A percentile compares a stretch with the other conserved stretches of the same genome.
Evolutionary conservation across 2,797 vertebrate genomes (phyloP).

Genomic region (Melanogrammus aeglefinus): DNA sequence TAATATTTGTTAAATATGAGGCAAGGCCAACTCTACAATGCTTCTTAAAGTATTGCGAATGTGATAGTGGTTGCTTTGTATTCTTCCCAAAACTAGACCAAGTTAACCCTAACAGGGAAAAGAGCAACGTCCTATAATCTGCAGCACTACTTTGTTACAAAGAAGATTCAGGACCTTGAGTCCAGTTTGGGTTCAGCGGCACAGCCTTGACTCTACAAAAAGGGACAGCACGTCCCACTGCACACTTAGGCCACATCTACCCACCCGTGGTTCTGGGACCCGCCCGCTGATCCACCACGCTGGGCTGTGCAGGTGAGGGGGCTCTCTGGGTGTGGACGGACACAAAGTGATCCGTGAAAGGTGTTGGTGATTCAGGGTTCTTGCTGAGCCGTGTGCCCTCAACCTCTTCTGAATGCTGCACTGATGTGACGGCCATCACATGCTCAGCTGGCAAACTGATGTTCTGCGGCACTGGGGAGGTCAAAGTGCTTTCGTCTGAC

Average conservation of each 20-base stretch:
- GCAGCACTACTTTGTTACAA: neutral
- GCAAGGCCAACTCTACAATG: neutral
- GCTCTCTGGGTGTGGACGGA: neutral
- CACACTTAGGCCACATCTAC: slow-evolving; percentile 4
- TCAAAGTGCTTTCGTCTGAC: neutral
- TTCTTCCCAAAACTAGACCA: neutral
- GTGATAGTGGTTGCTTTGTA: too few relatives aligned
- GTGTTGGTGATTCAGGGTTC: neutral
- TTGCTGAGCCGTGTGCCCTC: neutral
- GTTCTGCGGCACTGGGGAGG: neutral
- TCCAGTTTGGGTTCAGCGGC: neutral
- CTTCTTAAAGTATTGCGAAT: too few relatives aligned
- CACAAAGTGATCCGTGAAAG: slow-evolving; percentile 2
- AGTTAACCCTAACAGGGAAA: neutral
- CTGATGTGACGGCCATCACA: neutral
- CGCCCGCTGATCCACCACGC: slow-evolving; percentile 39
- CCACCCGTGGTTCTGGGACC: slow-evolving; percentile 40
- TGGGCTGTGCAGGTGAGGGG: slow-evolving; percentile 21
- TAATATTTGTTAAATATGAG: neutral
- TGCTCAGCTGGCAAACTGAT: neutral
- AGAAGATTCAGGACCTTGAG: neutral
- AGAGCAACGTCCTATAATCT: neutral
- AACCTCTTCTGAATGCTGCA: neutral
- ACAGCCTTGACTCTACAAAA: neutral
- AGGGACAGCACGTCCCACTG: neutral